phyloP scores from a whole-genome alignment of 2,113 vertebrate genomes.

The Zapus hudsonius region DNA sequence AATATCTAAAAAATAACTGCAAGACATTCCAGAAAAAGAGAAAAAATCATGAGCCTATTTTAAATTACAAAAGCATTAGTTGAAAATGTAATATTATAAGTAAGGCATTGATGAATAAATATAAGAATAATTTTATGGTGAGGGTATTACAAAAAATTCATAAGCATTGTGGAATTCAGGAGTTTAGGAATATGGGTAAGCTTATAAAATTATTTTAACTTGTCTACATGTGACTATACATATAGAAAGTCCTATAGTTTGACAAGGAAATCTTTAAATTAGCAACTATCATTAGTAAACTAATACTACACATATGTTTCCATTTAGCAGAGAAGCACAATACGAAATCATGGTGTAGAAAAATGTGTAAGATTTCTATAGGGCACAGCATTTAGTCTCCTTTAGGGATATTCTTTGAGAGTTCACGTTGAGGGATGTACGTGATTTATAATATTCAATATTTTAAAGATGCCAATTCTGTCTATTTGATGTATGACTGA shows the following conservation, averaged over 20 bases:
- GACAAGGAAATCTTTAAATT: slow-evolving; percentile 18
- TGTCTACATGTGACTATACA: too few relatives aligned
- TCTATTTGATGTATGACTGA: not conserved
- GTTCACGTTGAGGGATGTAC: not conserved
- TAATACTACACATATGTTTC: not conserved
- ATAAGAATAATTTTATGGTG: not conserved
- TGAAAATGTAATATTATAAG: too few relatives aligned
- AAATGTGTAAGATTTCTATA: not conserved
- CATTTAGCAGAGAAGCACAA: not conserved
- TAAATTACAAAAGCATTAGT: too few relatives aligned
- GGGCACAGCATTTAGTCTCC: not conserved
- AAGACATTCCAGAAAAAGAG: not conserved
- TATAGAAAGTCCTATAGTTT: too few relatives aligned
- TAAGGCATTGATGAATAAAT: not conserved
- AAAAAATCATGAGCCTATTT: too few relatives aligned
- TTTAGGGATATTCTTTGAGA: not conserved
- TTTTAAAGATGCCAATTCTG: not conserved
- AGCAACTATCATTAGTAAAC: not conserved
- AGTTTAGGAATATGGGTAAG: not conserved
- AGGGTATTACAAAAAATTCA: not conserved
- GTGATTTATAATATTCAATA: not conserved
- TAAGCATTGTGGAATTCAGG: not conserved
- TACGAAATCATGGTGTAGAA: not conserved
- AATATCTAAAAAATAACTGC: not conserved
- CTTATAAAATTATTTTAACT: not conserved